These are phyloP conservation scores for Saimiri boliviensis DNA, from an alignment of 2,113 vertebrate genomes.

Conservation along the genomic window DNA sequence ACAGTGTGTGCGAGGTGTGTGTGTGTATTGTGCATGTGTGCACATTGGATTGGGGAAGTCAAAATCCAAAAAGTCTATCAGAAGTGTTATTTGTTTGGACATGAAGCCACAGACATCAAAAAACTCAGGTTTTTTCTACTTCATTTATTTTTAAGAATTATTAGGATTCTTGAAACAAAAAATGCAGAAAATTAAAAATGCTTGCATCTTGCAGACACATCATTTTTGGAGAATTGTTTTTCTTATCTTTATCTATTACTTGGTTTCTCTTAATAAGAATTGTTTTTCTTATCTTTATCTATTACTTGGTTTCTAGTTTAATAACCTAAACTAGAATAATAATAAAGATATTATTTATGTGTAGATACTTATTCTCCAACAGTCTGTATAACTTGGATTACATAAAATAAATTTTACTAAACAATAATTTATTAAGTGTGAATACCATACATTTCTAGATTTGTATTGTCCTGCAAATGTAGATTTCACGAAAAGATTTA, in stretches of 20 bases:
- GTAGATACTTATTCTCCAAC: neutral
- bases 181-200: neutral
- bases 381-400: neutral
- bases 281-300: neutral
- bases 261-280: neutral
- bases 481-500: neutral
- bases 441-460: neutral
- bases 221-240: neutral
- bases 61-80: neutral
- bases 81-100: neutral
- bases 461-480: neutral
- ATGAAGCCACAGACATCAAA: neutral
- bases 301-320: neutral
- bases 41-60: neutral
- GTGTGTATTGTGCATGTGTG: neutral
- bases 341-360: neutral
- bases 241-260: neutral
- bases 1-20: neutral
- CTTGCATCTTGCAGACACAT: neutral
- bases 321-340: neutral
- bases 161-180: neutral
- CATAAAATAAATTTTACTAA: constrained; percentile 12
- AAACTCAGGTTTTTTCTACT: neutral
- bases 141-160: neutral
- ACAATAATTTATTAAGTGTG: neutral